Evolutionary conservation across 1,140 invertebrate species (phyloP).

Genomic region (Colletes gigas): DNA sequence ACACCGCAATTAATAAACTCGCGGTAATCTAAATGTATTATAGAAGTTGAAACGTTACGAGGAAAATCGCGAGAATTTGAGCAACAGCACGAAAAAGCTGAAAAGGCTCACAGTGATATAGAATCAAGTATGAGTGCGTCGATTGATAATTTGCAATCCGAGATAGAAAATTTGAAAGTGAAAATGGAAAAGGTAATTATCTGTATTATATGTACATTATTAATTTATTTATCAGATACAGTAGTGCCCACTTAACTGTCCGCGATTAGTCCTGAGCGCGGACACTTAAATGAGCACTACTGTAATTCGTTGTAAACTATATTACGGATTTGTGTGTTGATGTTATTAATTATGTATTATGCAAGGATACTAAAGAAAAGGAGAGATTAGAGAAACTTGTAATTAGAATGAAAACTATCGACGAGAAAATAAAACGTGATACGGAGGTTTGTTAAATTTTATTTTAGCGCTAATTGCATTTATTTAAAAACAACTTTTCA

Average conservation of each 20-base stretch:
- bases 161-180: slow-evolving; percentile 63
- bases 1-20: not conserved
- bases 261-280: too few relatives aligned
- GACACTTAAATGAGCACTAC: too few relatives aligned
- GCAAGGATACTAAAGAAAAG: slow-evolving; percentile 61
- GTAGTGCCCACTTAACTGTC: too few relatives aligned
- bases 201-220: not conserved
- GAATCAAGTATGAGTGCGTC: slow-evolving; percentile 82
- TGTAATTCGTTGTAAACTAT: slow-evolving; percentile 9
- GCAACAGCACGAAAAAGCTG: slow-evolving; percentile 83
- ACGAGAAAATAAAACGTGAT: slow-evolving; percentile 71
- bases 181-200: slow-evolving; percentile 81
- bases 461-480: not conserved
- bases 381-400: slow-evolving; percentile 59
- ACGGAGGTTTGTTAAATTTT: slow-evolving; percentile 56
- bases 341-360: not conserved
- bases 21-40: slow-evolving; percentile 30
- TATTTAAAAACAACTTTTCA: not conserved
- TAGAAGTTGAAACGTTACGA: slow-evolving; percentile 83
- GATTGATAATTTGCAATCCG: slow-evolving; percentile 76
- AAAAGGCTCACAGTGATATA: slow-evolving; percentile 82
- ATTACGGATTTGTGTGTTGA: too few relatives aligned
- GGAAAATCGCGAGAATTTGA: slow-evolving; percentile 82
- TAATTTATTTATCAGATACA: not conserved
- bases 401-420: slow-evolving; percentile 64